Conservation (phyloP, 1,140 invertebrate species). For the Lepidurus arcticus region DNA sequence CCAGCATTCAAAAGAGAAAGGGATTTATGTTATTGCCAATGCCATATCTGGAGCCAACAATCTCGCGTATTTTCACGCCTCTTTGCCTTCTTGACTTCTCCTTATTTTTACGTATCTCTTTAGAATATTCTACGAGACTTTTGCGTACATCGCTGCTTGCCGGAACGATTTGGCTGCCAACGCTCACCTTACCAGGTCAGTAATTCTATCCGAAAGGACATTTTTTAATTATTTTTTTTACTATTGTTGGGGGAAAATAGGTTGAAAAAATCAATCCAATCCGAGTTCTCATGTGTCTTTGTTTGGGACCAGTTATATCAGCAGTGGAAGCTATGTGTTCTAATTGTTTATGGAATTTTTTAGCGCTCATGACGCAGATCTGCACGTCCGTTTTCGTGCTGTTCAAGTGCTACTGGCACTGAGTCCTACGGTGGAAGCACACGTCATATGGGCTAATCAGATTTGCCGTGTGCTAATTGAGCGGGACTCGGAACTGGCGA, state of each 20-base stretch:
- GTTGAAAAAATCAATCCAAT: no score
- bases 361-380: slow-evolving; percentile 40
- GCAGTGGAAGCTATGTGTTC: not conserved
- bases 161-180: slow-evolving; percentile 25
- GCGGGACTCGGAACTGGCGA: not conserved
- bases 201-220: not conserved
- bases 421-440: not conserved
- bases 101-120: not conserved
- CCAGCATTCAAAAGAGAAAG: not conserved
- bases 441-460: not conserved
- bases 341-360: slow-evolving; percentile 30
- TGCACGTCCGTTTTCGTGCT: slow-evolving; percentile 40
- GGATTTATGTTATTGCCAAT: not conserved
- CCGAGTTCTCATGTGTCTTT: no score
- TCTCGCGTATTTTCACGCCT: not conserved
- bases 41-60: not conserved
- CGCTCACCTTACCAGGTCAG: slow-evolving; percentile 30
- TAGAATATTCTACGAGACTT: slow-evolving; percentile 31
- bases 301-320: no score
- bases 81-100: not conserved
- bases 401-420: slow-evolving; percentile 37
- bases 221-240: not conserved
- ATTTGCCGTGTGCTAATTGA: slow-evolving; percentile 5
- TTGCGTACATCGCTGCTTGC: not conserved
- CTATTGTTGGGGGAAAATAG: no score